phyloP scores from a whole-genome alignment of 2,113 vertebrate species.

The Nannospalax galili region DNA sequence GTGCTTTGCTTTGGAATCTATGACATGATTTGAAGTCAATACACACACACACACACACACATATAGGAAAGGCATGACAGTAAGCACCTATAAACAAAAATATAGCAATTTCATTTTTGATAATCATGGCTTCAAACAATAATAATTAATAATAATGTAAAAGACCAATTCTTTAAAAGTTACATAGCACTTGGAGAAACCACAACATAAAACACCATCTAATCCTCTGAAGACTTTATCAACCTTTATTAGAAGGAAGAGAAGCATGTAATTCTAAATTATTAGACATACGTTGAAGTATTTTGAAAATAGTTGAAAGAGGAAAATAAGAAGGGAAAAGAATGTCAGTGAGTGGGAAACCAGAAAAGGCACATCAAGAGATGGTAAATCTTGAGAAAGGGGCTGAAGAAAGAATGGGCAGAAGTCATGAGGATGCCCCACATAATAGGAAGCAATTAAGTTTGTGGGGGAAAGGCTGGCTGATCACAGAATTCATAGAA shows the following conservation, averaged over 20 bases:
- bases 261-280: neutral
- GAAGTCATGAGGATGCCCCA: neutral
- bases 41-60: neutral
- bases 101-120: neutral
- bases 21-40: neutral
- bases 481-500: neutral
- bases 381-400: neutral
- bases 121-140: neutral
- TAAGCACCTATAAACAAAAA: slow-evolving; percentile 11
- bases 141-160: neutral
- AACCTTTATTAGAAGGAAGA: neutral
- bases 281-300: neutral
- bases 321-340: neutral
- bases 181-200: neutral
- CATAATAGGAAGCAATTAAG: neutral
- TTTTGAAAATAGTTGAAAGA: slow-evolving; percentile 33
- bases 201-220: slow-evolving; percentile 24
- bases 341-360: neutral
- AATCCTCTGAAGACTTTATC: neutral
- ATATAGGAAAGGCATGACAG: neutral
- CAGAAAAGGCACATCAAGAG: neutral
- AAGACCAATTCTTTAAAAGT: neutral
- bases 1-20: neutral
- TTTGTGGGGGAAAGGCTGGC: neutral
- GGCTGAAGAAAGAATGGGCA: neutral